A percentile compares a stretch with the other conserved stretches of the same genome.
Conservation (phyloP, 2,113 vertebrate genomes). For the Numenius arquata region DNA sequence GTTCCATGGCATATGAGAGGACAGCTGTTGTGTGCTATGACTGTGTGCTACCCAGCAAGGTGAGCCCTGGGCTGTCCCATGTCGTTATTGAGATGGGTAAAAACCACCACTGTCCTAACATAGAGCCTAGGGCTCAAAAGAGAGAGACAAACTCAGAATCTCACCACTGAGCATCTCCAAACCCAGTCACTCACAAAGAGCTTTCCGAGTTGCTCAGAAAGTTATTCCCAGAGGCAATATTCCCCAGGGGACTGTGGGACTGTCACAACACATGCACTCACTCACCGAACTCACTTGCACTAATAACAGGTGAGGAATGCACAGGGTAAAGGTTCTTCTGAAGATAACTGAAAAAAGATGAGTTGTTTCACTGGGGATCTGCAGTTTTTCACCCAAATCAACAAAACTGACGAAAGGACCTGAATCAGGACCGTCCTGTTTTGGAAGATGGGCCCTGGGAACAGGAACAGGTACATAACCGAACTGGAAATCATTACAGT, state of each 20-base stretch:
- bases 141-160: neutral
- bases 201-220: neutral
- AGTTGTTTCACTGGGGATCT: neutral
- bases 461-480: conserved; percentile 3
- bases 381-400: neutral
- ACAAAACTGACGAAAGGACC: neutral
- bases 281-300: neutral
- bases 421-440: neutral
- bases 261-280: neutral
- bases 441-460: conserved; percentile 41
- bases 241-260: neutral
- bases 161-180: neutral
- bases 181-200: neutral
- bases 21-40: neutral
- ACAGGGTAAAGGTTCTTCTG: neutral
- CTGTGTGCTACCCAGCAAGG: neutral
- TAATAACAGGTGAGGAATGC: neutral
- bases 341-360: neutral
- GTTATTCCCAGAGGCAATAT: neutral
- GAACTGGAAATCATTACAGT: conserved; percentile 61
- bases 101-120: neutral
- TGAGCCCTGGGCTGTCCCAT: neutral
- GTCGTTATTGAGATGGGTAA: neutral
- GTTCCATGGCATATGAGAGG: neutral
- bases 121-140: neutral